Evolutionary conservation across 1,140 invertebrate genomes (phyloP).

Genomic region (Dinoponera quadriceps): DNA sequence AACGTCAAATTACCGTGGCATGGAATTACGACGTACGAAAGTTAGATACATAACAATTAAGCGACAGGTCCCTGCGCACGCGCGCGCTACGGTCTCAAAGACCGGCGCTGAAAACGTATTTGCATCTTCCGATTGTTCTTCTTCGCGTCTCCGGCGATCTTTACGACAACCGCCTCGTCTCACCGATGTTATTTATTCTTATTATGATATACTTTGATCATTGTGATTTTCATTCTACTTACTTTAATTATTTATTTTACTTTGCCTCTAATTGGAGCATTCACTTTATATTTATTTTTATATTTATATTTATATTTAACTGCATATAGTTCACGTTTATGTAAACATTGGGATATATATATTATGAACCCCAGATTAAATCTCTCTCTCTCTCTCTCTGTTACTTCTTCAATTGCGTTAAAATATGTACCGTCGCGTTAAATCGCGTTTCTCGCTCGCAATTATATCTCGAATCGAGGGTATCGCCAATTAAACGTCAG

Average conservation of each 20-base stretch:
- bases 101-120: constrained; percentile 4
- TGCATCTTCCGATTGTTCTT: not conserved
- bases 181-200: too few species aligned
- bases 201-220: too few species aligned
- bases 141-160: not conserved
- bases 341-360: too few species aligned
- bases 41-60: constrained; percentile 54
- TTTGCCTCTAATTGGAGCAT: too few species aligned
- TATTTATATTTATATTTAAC: too few species aligned
- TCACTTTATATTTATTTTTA: too few species aligned
- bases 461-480: not conserved
- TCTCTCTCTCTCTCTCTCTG: not conserved
- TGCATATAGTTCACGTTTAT: too few species aligned
- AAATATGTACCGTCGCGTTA: not conserved
- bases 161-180: not conserved
- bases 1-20: constrained; percentile 48
- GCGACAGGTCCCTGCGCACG: not conserved
- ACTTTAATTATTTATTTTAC: too few species aligned
- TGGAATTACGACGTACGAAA: constrained; percentile 18
- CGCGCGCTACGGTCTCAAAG: not conserved
- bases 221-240: too few species aligned
- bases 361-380: too few species aligned
- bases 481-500: not conserved
- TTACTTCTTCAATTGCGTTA: not conserved
- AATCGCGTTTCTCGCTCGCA: not conserved